Conservation (phyloP, 2,888 invertebrate species). For the Argyresthia goedartella region DNA sequence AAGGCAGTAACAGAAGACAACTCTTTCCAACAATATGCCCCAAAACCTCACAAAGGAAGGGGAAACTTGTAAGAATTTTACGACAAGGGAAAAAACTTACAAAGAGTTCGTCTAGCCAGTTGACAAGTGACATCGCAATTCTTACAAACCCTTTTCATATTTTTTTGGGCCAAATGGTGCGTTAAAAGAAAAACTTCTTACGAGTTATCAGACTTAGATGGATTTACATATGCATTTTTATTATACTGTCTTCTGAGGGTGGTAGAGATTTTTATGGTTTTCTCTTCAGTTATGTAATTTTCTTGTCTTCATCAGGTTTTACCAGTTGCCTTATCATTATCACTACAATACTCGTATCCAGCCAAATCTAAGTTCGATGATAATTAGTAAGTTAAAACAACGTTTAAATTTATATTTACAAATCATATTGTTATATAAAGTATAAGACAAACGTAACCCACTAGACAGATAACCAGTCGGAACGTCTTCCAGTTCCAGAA, state of each 20-base stretch:
- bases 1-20: neutral
- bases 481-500: neutral
- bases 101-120: slow-evolving; percentile 20
- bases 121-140: slow-evolving; percentile 48
- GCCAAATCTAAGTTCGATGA: too few relatives aligned
- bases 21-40: neutral
- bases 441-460: too few relatives aligned
- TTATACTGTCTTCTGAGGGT: neutral
- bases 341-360: too few relatives aligned
- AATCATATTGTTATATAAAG: too few relatives aligned
- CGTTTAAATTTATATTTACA: too few relatives aligned
- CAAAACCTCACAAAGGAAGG: neutral
- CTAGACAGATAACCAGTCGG: too few relatives aligned
- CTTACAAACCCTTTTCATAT: slow-evolving; percentile 44
- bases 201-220: slow-evolving; percentile 18
- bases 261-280: too few relatives aligned
- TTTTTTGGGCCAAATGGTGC: slow-evolving; percentile 39
- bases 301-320: too few relatives aligned
- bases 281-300: too few relatives aligned
- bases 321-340: too few relatives aligned
- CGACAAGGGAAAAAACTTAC: slow-evolving; percentile 4
- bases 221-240: slow-evolving; percentile 6
- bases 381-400: too few relatives aligned
- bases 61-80: neutral
- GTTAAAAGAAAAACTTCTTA: slow-evolving; percentile 31